Base-by-base conservation (phyloP, 2,888 invertebrate genomes). In the Pristionchus exspectatus region DNA sequence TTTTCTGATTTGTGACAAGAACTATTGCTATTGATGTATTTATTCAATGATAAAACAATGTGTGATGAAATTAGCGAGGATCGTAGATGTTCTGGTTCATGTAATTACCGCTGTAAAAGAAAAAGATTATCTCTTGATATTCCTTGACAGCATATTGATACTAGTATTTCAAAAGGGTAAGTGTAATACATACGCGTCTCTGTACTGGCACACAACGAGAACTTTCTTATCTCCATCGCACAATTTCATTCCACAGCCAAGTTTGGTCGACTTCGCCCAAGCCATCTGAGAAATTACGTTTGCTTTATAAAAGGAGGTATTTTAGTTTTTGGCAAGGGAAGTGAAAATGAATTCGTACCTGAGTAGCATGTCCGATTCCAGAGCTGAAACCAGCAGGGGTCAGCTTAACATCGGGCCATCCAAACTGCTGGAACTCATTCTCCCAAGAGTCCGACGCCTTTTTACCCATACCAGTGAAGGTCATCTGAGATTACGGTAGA, bases 331-430 rank as follows among this genome's bases (percentile, higher is more conserved):
- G 38, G 38, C 2, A 38, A 38, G 38, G 44, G 1, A 10, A 50
- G 12, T 50, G 44, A 9, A 50, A 50, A 50, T 50, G 9, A 50
- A 7, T 50, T 50, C 30, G n/a, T 14, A 84, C 84, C 63, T 85
- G 85, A 33, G 85, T 85, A 63, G 85, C 85, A 63, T 85, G 85
- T 24, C 85, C 85, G 18, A 85, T 85, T 30, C 85, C 85, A 27
- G 85, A 63, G 38, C 44, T 85, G 85, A 85, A 85, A 14, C 30
- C 85, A 21, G 33, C 85, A 2, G 30, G 38, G 33, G 85, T 85
- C 14, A 85, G 63, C 59, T 85, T 85, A 16, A 85, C 44, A 85
- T 85, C 85, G 5, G 14, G 30, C 85, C 85, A 85, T 63, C 85
- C 85, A 18, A 38, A 85, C 33, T 85, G 30, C n/a, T 85, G 85